Evolutionary conservation across 2,888 invertebrate species (phyloP), one percentile per base, ranked within the genome.

Genomic region (Tinea trinotella): DNA sequence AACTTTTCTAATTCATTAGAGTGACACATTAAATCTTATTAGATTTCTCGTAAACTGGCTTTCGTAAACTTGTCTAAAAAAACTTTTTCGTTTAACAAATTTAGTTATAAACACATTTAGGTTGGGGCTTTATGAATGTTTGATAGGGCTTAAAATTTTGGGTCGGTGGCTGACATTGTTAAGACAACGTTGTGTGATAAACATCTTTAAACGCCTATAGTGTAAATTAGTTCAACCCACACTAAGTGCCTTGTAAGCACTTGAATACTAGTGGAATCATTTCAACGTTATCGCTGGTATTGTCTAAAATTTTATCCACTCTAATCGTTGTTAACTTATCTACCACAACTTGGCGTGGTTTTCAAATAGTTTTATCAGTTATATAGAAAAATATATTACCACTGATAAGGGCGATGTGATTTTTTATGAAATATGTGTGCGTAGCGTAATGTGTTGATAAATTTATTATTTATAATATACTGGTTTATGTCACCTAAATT

Each of bases 231-330:
- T 40, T 40, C 30, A 30, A 30, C 30, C 3, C 30, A 30, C 30
- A 30, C 30, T 40, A 15, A 40, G 40, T 40, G 13, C 40, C n/a
- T 40, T 40, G 15, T 40, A 40, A 12, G 12, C 15, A 15, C 15
- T 40, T 12, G 40, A 40, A 40, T 30, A 12, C 6, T 15, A 40
- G 40, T 40, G 40, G 40, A 40, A 40, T 15, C 40, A 40, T 40
- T 40, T 40, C 13, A 40, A 40, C 40, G 40, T 40, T 40, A 40
- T 40, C 40, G 13, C 7, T 40, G 15, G 13, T 12, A 40, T 40
- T 40, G 40, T 15, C 40, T 15, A 40, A 40, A 15, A 2, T 40
- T 15, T 40, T 40, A 40, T 40, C 40, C 40, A 13, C 9, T n/a
- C 13, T 40, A 40, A 40, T 15, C 13, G 15, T 40, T 40, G 40